These are phyloP conservation scores for Anableps anableps DNA, from an alignment of 2,797 vertebrate species.

Conservation along the genomic window DNA sequence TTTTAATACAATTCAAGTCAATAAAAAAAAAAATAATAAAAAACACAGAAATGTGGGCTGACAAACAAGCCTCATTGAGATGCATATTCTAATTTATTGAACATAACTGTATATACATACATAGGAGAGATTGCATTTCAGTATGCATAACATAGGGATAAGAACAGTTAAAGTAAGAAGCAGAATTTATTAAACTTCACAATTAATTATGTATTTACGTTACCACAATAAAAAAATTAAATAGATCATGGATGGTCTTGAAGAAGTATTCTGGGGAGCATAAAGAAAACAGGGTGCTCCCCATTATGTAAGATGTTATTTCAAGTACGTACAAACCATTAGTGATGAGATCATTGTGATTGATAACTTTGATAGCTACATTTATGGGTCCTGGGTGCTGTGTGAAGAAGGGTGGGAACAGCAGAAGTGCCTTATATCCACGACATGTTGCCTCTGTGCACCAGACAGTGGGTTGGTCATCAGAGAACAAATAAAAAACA, in stretches of 20 bases:
- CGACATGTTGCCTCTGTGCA: background rate
- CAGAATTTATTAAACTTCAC: background rate
- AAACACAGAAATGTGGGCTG: background rate
- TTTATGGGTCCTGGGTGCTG: background rate
- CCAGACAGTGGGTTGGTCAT: too few species aligned
- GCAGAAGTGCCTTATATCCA: background rate
- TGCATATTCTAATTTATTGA: too few species aligned
- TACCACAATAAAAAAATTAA: background rate
- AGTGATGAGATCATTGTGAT: background rate
- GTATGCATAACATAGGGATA: background rate
- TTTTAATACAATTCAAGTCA: background rate
- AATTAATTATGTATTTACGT: background rate
- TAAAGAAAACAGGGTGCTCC: background rate
- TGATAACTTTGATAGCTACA: background rate
- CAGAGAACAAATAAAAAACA: too few species aligned
- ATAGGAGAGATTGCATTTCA: background rate
- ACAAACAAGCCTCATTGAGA: background rate
- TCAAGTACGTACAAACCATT: background rate
- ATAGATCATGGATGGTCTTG: background rate
- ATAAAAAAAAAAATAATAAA: background rate
- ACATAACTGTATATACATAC: background rate
- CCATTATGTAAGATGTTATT: background rate
- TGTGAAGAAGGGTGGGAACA: background rate
- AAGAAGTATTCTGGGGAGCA: background rate
- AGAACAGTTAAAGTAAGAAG: background rate